Conservation (phyloP, 2,888 invertebrate species). For the Ennomos fuscantarius region DNA sequence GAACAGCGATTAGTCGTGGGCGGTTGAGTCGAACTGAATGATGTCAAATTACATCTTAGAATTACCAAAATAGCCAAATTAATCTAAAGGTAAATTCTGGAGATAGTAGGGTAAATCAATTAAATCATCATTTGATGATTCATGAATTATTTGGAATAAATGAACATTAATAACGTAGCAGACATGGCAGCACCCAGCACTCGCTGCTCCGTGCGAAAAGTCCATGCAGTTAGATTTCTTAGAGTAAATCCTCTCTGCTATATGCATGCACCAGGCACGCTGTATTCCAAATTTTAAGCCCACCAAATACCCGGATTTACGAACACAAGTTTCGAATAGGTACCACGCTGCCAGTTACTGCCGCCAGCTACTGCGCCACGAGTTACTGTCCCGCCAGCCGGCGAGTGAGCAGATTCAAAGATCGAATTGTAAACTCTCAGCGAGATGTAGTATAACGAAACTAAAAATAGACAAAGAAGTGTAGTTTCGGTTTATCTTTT, state of each 20-base stretch:
- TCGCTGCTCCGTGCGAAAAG: neutral
- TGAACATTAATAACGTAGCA: too few relatives aligned
- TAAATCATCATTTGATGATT: too few relatives aligned
- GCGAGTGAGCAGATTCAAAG: neutral
- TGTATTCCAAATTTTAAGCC: slow-evolving; percentile 18
- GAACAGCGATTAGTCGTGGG: too few relatives aligned
- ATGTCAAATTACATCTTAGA: too few relatives aligned
- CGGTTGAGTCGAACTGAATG: too few relatives aligned
- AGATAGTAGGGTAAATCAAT: too few relatives aligned
- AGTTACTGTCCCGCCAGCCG: neutral
- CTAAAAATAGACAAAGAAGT: neutral
- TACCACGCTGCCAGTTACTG: neutral
- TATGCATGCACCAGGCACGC: slow-evolving; percentile 6
- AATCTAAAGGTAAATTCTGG: too few relatives aligned
- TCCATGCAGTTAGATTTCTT: slow-evolving; percentile 10
- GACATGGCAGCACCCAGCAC: too few relatives aligned
- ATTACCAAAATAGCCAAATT: too few relatives aligned
- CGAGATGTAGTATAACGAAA: neutral
- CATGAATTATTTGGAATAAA: too few relatives aligned
- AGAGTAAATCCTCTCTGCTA: slow-evolving; percentile 14
- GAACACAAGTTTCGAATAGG: slow-evolving; percentile 5
- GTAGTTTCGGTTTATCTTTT: slow-evolving; percentile 1
- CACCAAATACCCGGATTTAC: slow-evolving; percentile 19
- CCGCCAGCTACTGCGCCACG: too few relatives aligned
- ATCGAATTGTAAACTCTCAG: slow-evolving; percentile 2